These are phyloP conservation scores for Branchipolynoe longqiensis DNA, from an alignment of 2,888 invertebrate species.

Conservation along the genomic window DNA sequence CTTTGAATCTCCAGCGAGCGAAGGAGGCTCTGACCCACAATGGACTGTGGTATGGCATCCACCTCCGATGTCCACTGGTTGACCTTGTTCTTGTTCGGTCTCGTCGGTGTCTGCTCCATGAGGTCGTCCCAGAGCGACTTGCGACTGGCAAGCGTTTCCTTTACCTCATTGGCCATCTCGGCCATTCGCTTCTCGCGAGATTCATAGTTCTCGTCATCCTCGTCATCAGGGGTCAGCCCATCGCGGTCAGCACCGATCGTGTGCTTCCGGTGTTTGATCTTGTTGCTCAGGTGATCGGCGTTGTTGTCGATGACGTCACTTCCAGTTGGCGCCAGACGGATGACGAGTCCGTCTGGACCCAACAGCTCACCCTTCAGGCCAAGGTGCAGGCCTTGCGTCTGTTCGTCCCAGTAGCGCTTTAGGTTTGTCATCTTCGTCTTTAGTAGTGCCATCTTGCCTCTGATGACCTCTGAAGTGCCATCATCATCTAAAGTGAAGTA, in stretches of 20 bases:
- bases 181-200: slow-evolving; percentile 28
- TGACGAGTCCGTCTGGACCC: slow-evolving; percentile 57
- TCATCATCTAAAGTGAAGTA: slow-evolving; percentile 73
- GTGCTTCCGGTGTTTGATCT: slow-evolving; percentile 18
- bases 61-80: neutral
- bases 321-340: neutral
- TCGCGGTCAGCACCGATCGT: neutral
- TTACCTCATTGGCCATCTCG: slow-evolving; percentile 13
- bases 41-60: neutral
- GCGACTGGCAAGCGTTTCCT: slow-evolving; percentile 43
- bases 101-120: slow-evolving; percentile 37
- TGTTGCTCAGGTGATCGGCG: neutral
- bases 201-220: neutral
- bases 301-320: neutral
- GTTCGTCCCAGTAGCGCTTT: slow-evolving; percentile 74
- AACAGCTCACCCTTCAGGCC: slow-evolving; percentile 60
- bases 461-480: slow-evolving; percentile 74
- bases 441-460: slow-evolving; percentile 74
- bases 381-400: slow-evolving; percentile 63
- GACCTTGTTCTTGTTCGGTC: neutral
- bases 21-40: neutral
- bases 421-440: slow-evolving; percentile 74
- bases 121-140: slow-evolving; percentile 49
- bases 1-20: slow-evolving; percentile 12
- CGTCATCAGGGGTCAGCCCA: neutral